Conservation (phyloP, 2,113 vertebrate species). For the Rallus limicola region DNA sequence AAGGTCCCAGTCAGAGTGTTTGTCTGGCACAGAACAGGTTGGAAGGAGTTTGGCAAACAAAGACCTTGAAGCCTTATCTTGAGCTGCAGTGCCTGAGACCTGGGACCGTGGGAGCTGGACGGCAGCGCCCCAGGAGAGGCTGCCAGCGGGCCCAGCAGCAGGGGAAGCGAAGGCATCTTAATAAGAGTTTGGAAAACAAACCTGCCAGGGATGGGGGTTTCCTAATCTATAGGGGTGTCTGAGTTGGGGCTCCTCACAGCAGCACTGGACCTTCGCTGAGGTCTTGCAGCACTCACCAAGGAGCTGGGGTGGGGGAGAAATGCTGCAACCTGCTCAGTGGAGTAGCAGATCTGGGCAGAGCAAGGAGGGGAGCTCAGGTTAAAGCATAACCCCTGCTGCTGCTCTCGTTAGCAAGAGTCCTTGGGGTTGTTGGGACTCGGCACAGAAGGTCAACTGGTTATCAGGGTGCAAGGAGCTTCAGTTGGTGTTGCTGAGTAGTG, state of each 20-base stretch:
- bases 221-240: not conserved
- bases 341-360: not conserved
- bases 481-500: not conserved
- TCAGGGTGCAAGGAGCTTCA: not conserved
- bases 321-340: not conserved
- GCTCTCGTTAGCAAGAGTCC: accelerated
- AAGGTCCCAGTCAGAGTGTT: not conserved
- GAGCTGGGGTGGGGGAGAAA: not conserved
- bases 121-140: not conserved
- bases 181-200: not conserved
- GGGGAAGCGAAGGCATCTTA: not conserved
- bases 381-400: conserved; percentile 12
- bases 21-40: not conserved
- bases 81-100: not conserved
- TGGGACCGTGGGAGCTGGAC: not conserved
- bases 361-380: not conserved
- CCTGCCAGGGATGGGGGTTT: not conserved
- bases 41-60: conserved; percentile 4
- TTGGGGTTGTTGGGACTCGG: not conserved
- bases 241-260: not conserved
- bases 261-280: not conserved
- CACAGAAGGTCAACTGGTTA: not conserved
- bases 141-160: accelerated
- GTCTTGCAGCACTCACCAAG: not conserved
- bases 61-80: conserved; percentile 46